A percentile compares a stretch with the other conserved stretches of the same genome.
Evolutionary conservation across 1,140 invertebrate species (phyloP).

Genomic region (Grapholita molesta): DNA sequence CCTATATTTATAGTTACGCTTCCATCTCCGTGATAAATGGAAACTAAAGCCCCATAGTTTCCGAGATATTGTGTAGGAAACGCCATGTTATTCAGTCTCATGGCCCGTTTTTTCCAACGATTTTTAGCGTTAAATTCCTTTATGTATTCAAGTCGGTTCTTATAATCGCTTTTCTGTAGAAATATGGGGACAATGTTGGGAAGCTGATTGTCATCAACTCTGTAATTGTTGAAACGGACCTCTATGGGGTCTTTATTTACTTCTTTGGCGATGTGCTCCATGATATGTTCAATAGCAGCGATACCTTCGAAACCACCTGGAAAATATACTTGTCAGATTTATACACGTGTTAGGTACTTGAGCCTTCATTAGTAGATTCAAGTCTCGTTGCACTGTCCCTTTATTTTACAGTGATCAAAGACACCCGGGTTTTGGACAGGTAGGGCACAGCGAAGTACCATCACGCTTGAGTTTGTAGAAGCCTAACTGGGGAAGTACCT

Average conservation of each 20-base stretch:
- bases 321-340: constrained; percentile 38
- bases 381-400: too few relatives aligned
- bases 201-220: constrained; percentile 32
- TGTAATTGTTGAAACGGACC: constrained; percentile 81
- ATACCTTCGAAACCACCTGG: constrained; percentile 82
- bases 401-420: too few relatives aligned
- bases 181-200: constrained; percentile 29
- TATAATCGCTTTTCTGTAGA: constrained; percentile 69
- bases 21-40: constrained; percentile 83
- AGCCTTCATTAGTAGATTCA: too few relatives aligned
- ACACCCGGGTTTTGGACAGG: too few relatives aligned
- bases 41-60: constrained; percentile 79
- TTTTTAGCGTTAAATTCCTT: constrained; percentile 80
- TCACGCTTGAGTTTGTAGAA: too few relatives aligned
- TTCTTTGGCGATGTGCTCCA: constrained; percentile 86
- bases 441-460: too few relatives aligned
- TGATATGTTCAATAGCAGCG: constrained; percentile 84
- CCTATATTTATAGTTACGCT: constrained; percentile 83
- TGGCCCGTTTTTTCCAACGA: constrained; percentile 83
- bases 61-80: constrained; percentile 76
- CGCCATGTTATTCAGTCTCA: constrained; percentile 79
- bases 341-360: too few relatives aligned
- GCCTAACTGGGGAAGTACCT: neutral
- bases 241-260: constrained; percentile 82
- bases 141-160: constrained; percentile 71